A percentile compares a stretch with the other conserved stretches of the same genome.
Evolutionary conservation across 2,888 invertebrate species (phyloP).

Genomic region (Lithodes maja): DNA sequence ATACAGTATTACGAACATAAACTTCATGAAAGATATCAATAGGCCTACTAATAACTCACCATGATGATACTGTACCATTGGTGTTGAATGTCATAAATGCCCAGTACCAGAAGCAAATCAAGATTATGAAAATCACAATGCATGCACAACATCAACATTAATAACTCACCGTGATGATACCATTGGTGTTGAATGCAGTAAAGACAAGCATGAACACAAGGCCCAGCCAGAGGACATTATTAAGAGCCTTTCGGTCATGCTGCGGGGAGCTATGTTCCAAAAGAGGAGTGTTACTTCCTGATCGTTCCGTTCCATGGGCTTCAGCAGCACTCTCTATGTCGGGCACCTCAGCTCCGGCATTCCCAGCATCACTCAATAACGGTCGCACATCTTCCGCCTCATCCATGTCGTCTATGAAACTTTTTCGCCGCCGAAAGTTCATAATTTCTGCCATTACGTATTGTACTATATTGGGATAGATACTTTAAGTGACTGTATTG

Average conservation of each 20-base stretch:
- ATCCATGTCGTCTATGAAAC: not conserved
- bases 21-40: too few species aligned
- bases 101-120: too few species aligned
- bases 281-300: not conserved
- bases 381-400: not conserved
- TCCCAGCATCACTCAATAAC: not conserved
- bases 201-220: constrained; percentile 97
- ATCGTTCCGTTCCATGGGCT: not conserved
- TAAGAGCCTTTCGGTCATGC: constrained; percentile 62
- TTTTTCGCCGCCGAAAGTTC: not conserved
- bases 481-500: too few species aligned
- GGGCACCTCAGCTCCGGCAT: not conserved
- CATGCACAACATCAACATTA: not conserved
- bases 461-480: too few species aligned
- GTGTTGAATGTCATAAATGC: too few species aligned
- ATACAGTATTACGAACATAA: too few species aligned
- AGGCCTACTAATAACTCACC: too few species aligned
- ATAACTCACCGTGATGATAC: constrained; percentile 81
- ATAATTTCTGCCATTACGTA: not conserved
- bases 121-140: not conserved
- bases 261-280: not conserved
- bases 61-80: too few species aligned
- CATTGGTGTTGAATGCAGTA: constrained; percentile 98
- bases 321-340: not conserved
- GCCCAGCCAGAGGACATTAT: constrained; percentile 92